phyloP scores from a whole-genome alignment of 2,113 vertebrate genomes.

The Ceuthmochares aereus region DNA sequence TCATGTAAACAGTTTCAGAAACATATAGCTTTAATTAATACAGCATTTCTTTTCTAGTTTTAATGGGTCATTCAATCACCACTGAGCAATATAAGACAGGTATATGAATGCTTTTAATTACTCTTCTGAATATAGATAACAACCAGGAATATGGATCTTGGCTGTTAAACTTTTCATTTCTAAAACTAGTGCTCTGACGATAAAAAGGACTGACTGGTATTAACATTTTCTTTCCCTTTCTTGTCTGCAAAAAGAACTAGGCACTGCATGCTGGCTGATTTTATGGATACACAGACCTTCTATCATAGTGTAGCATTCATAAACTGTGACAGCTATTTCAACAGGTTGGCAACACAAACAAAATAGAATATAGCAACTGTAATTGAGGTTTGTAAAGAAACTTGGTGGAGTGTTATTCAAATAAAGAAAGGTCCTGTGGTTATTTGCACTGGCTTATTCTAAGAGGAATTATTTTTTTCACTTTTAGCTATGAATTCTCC shows the following conservation, averaged over 20 bases:
- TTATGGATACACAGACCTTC: neutral
- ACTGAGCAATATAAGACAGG: neutral
- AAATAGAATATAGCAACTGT: neutral
- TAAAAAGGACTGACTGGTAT: neutral
- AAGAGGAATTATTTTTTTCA: neutral
- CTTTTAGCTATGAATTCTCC: conserved; percentile 7
- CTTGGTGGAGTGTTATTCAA: neutral
- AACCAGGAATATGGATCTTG: neutral
- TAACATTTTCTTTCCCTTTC: neutral
- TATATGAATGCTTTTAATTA: neutral
- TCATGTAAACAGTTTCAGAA: neutral
- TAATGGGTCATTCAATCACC: neutral
- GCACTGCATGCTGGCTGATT: neutral
- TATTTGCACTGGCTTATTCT: neutral
- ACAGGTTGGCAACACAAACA: conserved; percentile 33
- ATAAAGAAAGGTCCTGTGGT: neutral
- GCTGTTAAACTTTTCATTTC: neutral
- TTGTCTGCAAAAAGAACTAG: neutral
- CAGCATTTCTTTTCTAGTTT: neutral
- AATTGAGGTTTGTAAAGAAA: neutral
- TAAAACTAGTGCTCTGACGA: neutral
- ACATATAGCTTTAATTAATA: neutral
- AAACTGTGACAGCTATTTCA: neutral
- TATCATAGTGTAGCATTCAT: neutral
- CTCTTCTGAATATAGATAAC: neutral